phyloP scores from a whole-genome alignment of 2,797 vertebrate genomes.

The Nannoperca australis region DNA sequence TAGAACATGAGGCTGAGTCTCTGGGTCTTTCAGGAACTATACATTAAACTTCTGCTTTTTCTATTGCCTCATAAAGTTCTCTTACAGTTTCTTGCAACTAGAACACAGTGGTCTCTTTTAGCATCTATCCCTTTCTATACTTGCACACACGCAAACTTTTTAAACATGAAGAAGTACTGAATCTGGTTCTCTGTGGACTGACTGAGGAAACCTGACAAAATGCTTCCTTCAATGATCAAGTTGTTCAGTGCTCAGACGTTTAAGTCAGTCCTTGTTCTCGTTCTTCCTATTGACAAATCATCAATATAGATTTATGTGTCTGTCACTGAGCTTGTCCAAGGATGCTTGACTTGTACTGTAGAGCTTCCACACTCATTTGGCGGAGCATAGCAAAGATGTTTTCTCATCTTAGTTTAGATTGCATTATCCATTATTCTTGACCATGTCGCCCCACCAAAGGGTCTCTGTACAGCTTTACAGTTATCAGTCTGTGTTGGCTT shows the following conservation, averaged over 20 bases:
- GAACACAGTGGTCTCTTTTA: background rate
- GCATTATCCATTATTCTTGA: background rate
- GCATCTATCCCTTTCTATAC: background rate
- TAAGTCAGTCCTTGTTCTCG: background rate
- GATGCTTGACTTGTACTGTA: background rate
- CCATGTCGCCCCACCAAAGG: background rate
- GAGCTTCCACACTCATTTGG: background rate
- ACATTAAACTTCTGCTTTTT: constrained; percentile 24
- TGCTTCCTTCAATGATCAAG: background rate
- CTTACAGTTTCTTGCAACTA: background rate
- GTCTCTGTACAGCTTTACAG: background rate
- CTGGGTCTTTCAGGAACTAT: constrained; percentile 8
- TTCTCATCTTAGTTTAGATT: background rate
- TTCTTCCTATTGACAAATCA: background rate
- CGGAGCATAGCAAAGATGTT: background rate
- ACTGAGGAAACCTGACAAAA: background rate
- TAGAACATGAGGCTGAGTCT: constrained; percentile 30
- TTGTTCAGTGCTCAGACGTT: background rate
- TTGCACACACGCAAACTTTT: background rate
- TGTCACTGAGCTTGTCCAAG: background rate
- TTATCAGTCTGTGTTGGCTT: background rate
- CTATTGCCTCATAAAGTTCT: background rate
- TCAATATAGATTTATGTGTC: background rate
- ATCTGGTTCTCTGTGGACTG: background rate
- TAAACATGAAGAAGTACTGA: background rate